Evolutionary conservation across 2,797 vertebrate genomes (phyloP).

Genomic region (Sebastes diaconus): DNA sequence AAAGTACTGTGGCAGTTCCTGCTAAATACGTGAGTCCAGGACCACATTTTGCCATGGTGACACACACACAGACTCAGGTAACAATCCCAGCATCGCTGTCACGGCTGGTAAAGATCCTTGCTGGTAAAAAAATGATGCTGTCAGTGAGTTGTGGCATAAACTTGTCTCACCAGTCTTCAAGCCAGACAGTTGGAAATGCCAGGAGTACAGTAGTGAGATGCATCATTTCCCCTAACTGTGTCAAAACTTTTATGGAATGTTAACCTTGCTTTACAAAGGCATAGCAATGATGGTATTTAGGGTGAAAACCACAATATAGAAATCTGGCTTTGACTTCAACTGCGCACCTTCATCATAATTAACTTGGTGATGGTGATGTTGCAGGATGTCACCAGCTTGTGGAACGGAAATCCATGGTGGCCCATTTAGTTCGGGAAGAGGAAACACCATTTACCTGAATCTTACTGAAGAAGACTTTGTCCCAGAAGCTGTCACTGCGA

Average conservation of each 20-base stretch:
- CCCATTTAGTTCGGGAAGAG: background rate
- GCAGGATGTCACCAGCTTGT: background rate
- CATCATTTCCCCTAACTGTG: background rate
- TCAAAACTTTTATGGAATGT: too few species aligned
- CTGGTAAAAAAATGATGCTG: background rate
- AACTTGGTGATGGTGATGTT: background rate
- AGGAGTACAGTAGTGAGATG: background rate
- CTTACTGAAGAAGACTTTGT: slow-evolving; percentile 96
- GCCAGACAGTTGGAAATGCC: background rate
- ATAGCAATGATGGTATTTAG: too few species aligned
- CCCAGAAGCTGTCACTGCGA: slow-evolving; percentile 94
- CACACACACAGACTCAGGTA: too few species aligned
- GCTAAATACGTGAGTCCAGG: too few species aligned
- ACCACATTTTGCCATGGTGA: too few species aligned
- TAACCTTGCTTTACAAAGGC: too few species aligned
- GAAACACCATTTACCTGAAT: slow-evolving; percentile 87
- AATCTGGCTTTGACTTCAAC: background rate
- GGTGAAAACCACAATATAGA: too few species aligned
- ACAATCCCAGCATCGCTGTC: too few species aligned
- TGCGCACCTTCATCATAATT: background rate
- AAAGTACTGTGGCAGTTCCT: too few species aligned
- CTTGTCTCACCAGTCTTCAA: too few species aligned
- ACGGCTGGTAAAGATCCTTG: background rate
- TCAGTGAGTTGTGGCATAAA: background rate
- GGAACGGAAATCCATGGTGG: background rate